These are phyloP conservation scores for Aix galericulata DNA, from an alignment of 2,113 vertebrate species.

Conservation along the genomic window DNA sequence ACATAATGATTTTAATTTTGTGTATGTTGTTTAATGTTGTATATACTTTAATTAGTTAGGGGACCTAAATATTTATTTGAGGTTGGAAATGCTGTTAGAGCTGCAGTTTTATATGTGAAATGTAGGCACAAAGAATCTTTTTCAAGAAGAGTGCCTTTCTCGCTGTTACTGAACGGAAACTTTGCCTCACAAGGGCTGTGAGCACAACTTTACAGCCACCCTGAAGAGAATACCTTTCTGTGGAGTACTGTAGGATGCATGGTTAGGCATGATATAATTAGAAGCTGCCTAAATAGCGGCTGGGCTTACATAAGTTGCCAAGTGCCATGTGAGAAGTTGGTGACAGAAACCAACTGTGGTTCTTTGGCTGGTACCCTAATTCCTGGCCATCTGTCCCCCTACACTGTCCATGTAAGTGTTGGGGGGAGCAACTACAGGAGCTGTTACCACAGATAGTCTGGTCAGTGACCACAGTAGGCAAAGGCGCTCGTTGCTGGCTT, in stretches of 20 bases:
- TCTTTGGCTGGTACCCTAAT: background rate
- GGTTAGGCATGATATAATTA: background rate
- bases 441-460: background rate
- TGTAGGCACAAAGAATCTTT: background rate
- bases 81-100: background rate
- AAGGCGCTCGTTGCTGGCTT: background rate
- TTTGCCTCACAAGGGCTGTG: background rate
- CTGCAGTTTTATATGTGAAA: background rate
- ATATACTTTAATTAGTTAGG: background rate
- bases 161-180: background rate
- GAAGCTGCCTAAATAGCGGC: background rate
- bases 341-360: slow-evolving; percentile 1
- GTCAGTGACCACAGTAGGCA: background rate
- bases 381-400: background rate
- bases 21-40: background rate
- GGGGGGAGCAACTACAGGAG: background rate
- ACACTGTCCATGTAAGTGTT: background rate
- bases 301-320: background rate
- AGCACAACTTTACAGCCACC: background rate
- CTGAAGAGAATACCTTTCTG: background rate
- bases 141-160: background rate
- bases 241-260: background rate
- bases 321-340: background rate
- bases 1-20: background rate
- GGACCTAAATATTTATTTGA: background rate